Conservation (phyloP, 1,140 invertebrate genomes). For the Brachionus asplanchnoidis region DNA sequence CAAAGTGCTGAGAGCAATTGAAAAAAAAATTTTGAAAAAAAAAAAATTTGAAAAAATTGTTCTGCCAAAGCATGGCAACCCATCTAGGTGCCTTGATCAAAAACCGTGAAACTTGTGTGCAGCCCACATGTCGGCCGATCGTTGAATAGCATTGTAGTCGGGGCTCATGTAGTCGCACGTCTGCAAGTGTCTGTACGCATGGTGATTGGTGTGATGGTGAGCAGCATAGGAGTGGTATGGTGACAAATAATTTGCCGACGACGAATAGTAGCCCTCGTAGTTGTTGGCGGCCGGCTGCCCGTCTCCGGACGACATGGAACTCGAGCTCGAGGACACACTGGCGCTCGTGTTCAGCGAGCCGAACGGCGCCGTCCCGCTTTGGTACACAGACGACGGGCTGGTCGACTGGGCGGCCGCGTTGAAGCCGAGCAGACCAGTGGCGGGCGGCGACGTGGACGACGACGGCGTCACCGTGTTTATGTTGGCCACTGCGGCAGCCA, state of each 20-base stretch:
- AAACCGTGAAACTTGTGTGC: conserved; percentile 37
- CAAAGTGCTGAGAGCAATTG: too few relatives aligned
- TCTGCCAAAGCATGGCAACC: too few relatives aligned
- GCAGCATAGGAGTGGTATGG: not conserved
- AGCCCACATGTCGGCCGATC: conserved; percentile 41
- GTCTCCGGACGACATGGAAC: not conserved
- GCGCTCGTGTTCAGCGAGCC: not conserved
- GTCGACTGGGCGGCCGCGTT: not conserved
- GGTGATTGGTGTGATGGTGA: not conserved
- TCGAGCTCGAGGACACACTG: not conserved
- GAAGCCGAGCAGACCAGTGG: not conserved
- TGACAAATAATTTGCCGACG: not conserved
- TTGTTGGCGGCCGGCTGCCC: not conserved
- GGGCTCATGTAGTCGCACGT: not conserved
- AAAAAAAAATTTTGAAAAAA: not conserved
- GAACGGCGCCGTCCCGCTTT: not conserved
- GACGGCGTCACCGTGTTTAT: conserved; percentile 1
- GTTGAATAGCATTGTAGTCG: conserved; percentile 23
- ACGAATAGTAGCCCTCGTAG: not conserved
- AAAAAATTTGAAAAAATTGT: not conserved
- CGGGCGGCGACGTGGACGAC: not conserved
- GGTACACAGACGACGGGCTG: not conserved
- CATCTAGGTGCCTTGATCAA: not conserved
- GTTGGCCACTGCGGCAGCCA: not conserved
- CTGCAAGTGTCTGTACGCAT: conserved; percentile 33